phyloP scores from a whole-genome alignment of 2,113 vertebrate species.

The Daphoenositta chrysoptera region DNA sequence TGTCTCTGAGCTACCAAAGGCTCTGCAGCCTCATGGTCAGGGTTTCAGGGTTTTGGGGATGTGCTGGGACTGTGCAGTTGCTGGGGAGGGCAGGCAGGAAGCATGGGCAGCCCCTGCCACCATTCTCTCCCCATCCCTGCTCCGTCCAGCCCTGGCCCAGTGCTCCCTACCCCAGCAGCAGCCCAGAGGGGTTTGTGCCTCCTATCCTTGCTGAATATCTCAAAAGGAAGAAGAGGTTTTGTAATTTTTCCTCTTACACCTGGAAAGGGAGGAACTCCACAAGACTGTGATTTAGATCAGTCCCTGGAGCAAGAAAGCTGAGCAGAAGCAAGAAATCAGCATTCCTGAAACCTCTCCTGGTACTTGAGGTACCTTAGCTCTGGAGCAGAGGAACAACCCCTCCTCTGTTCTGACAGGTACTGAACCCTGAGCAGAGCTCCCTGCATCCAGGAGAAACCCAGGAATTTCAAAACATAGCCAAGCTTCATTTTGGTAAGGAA shows the following conservation, averaged over 20 bases:
- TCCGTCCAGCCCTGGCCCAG: neutral
- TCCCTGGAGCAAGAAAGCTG: neutral
- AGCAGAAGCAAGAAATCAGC: neutral
- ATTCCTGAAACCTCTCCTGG: neutral
- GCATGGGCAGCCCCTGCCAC: neutral
- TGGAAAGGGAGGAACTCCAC: neutral
- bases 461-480: neutral
- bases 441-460: neutral
- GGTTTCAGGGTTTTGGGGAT: fast-evolving
- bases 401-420: neutral
- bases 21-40: fast-evolving
- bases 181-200: fast-evolving
- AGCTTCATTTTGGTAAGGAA: neutral
- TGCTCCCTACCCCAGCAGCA: neutral
- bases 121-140: neutral
- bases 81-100: neutral
- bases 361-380: neutral
- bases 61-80: neutral
- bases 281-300: neutral
- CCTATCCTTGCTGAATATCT: neutral
- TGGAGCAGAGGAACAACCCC: neutral
- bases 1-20: fast-evolving
- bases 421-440: neutral
- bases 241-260: neutral
- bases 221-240: neutral